Evolutionary conservation across 1,140 invertebrate species (phyloP), one percentile per base, ranked within the genome.

Genomic region (Drosophila mayri): DNA sequence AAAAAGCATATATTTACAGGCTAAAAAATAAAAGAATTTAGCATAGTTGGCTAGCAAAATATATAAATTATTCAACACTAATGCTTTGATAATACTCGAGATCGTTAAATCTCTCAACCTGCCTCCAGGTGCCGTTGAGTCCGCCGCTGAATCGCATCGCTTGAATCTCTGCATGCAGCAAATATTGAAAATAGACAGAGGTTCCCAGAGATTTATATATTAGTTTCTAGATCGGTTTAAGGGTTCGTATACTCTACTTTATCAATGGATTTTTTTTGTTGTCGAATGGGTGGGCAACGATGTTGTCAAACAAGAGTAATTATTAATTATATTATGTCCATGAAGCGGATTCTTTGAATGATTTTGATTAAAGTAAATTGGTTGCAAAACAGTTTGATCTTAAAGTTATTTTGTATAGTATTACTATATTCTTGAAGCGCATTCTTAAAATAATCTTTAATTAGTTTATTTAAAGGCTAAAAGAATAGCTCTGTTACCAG

Each of bases 51-150:
- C 38, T 37, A 57, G 57, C 37, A 46, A 70, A 54, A 28, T 37
- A 76, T 58, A 75, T 18, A 58, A 73, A 74, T 79, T 73, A 83
- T 67, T 66, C 66, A 80, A 76, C 73, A 68, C 57, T 74, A 82
- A 85, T 72, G 22, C 57, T 47, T 82, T 76, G 67, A 52, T 64
- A 72, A 79, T 61, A 70, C 55, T 76, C 75, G 76, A 73, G 65
- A 54, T 81, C 72, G 54, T 80, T 79, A 71, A 76, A 70, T 55
- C 41, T 63, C 30, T 91, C 79, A 91, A 92, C 91, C 91, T 92
- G 91, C 91, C 91, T 92, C 91, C 91, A 91, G 54, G 76, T 81
- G 32, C 76, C 86, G 63, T 85, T 84, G 80, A 70, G 80, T 87
- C 83, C 83, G 63, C 66, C 77, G 73, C 59, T 90, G 76, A 58